phyloP scores from a whole-genome alignment of 2,888 invertebrate genomes.

The Phoenoteleia sp. region DNA sequence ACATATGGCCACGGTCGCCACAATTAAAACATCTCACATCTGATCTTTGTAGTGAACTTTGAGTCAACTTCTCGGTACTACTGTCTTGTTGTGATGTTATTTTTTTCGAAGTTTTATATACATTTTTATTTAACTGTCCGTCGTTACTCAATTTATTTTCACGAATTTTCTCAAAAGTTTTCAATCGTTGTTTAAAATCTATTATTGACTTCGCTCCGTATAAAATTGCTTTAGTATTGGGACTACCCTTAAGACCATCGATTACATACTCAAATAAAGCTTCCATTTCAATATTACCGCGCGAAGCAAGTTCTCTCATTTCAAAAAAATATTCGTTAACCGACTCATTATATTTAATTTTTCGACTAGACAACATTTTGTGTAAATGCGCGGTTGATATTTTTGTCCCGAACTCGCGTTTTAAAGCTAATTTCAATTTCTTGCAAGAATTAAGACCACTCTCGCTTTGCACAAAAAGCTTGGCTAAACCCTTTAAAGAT shows the following conservation, averaged over 20 bases:
- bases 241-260: not conserved
- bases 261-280: slow-evolving; percentile 19
- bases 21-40: not conserved
- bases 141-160: not conserved
- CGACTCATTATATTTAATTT: not conserved
- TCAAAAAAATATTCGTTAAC: slow-evolving; percentile 23
- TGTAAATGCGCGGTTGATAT: too few species aligned
- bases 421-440: too few species aligned
- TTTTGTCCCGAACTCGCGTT: too few species aligned
- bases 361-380: not conserved
- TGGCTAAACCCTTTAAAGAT: slow-evolving; percentile 32
- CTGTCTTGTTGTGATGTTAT: too few species aligned
- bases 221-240: not conserved
- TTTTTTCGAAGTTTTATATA: too few species aligned
- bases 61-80: too few species aligned
- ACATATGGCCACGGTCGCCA: not conserved
- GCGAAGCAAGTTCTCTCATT: slow-evolving; percentile 22
- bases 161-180: slow-evolving; percentile 13
- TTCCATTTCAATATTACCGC: slow-evolving; percentile 11
- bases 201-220: not conserved
- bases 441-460: too few species aligned
- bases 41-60: not conserved
- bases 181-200: slow-evolving; percentile 20
- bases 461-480: slow-evolving; percentile 18
- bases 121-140: too few species aligned